Evolutionary conservation across 2,888 invertebrate species (phyloP), one percentile per base, ranked within the genome.

Genomic region (Anthrax anthrax): DNA sequence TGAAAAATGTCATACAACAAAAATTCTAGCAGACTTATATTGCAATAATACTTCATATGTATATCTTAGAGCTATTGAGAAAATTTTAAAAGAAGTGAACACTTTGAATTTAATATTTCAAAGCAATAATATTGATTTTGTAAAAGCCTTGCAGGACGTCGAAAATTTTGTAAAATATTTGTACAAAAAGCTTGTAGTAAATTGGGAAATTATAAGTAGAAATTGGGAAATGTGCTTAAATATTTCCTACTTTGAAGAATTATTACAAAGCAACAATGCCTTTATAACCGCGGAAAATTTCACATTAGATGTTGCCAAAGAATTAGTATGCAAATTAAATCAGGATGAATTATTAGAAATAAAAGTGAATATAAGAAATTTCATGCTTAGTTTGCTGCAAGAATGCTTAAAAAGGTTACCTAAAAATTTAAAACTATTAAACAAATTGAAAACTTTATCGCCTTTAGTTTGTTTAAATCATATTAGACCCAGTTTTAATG

Each of bases 1-100:
- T 14, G 39, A 56, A 14, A 52, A 51, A 49, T 54, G 38, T 14
- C 29, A 44, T 38, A 38, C 39, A 16, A 37, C 32, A 18, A 13
- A 38, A 17, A 18, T 44, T 5, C 17, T 44, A 17, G 13, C 38
- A 2, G 17, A 44, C 32, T 38, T 44, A 23, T 44, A 29, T 18
- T 6, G 8, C 8, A 18, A 44, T 14, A 29, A 39, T 3, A 18
- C 12, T 3, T 18, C 16, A 18, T 17, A 32, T 12, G 18, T 39
- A 8, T 38, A 29, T 38, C n/a, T 44, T 1, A 16, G 12, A 13
- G 37, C 36, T 10, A 5, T 44, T 36, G 32, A 17, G 14, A 29
- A 38, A 1, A 44, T 39, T 18, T 32, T 39, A 32, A 39, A 44
- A 32, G 38, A 38, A 13, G 39, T 38, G 3, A 29, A 27, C 8